phyloP scores from a whole-genome alignment of 2,113 vertebrate species.

The Oxyruncus cristatus region DNA sequence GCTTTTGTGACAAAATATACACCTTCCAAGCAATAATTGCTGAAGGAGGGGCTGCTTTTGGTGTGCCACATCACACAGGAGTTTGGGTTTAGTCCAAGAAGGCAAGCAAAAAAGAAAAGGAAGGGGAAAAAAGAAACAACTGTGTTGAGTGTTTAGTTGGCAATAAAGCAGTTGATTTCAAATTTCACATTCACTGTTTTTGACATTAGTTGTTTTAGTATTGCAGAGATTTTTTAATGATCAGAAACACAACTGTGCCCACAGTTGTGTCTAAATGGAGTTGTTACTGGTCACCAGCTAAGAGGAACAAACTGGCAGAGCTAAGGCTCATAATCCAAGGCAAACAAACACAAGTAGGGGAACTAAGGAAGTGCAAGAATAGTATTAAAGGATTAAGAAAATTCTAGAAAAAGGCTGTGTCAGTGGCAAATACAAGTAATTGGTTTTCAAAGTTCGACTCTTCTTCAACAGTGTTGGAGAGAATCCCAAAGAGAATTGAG shows the following conservation, averaged over 20 bases:
- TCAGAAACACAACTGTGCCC: neutral
- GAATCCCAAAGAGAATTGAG: neutral
- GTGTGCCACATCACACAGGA: neutral
- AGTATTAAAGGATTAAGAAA: constrained; percentile 8
- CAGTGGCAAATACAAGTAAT: neutral
- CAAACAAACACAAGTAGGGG: neutral
- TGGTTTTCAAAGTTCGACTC: neutral
- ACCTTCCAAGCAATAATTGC: neutral
- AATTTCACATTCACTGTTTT: neutral
- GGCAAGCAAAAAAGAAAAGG: neutral
- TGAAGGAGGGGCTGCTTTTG: neutral
- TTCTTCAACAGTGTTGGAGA: neutral
- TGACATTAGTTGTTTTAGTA: neutral
- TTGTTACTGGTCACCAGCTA: neutral
- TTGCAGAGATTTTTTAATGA: neutral
- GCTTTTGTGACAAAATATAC: neutral
- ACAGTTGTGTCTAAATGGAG: neutral
- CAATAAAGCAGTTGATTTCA: neutral
- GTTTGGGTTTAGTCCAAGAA: neutral
- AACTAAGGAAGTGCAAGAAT: neutral
- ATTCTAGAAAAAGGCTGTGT: neutral
- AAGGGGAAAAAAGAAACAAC: neutral
- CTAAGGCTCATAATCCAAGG: constrained; percentile 4
- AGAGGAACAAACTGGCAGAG: neutral
- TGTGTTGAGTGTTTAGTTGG: neutral